Percentiles rank a stretch among this genome's conserved stretches.
Conservation (phyloP, 2,888 invertebrate genomes). For the Gastracanthus pulcherrimus region DNA sequence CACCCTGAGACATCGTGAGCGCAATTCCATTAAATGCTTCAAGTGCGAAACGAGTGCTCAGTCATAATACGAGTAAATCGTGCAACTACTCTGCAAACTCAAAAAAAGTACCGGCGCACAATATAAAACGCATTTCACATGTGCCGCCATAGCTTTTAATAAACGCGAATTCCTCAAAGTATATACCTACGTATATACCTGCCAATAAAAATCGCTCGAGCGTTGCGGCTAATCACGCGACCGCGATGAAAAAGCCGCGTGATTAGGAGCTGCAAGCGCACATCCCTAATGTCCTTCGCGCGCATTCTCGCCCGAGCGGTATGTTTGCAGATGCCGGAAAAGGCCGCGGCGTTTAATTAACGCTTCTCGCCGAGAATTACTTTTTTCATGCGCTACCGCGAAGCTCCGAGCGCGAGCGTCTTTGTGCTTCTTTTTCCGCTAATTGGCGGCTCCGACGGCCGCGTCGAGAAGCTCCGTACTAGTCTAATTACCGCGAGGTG, state of each 20-base stretch:
- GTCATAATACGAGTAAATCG: slow-evolving; percentile 44
- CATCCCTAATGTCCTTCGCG: too few relatives aligned
- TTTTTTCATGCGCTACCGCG: too few relatives aligned
- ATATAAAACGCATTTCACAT: background rate
- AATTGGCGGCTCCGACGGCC: background rate
- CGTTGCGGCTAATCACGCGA: background rate
- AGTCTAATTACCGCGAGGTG: too few relatives aligned
- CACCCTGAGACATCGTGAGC: too few relatives aligned
- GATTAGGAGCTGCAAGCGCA: background rate
- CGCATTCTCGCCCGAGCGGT: too few relatives aligned
- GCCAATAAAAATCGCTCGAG: background rate
- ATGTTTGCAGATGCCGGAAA: background rate
- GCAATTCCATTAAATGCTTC: slow-evolving; percentile 3
- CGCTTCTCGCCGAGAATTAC: background rate
- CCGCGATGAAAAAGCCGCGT: background rate
- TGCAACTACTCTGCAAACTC: background rate
- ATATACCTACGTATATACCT: background rate
- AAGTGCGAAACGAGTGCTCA: slow-evolving; percentile 7
- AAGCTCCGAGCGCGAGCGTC: background rate
- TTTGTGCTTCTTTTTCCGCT: background rate
- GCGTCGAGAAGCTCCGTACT: too few relatives aligned
- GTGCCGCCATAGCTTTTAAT: slow-evolving; percentile 2
- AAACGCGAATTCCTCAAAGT: slow-evolving; percentile 35
- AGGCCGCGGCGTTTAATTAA: slow-evolving; percentile 39
- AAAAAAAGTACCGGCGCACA: background rate